Percentiles rank a stretch among this genome's conserved stretches.
Conservation (phyloP, 2,113 vertebrate species). For the Mesoclemmys tuberculata region DNA sequence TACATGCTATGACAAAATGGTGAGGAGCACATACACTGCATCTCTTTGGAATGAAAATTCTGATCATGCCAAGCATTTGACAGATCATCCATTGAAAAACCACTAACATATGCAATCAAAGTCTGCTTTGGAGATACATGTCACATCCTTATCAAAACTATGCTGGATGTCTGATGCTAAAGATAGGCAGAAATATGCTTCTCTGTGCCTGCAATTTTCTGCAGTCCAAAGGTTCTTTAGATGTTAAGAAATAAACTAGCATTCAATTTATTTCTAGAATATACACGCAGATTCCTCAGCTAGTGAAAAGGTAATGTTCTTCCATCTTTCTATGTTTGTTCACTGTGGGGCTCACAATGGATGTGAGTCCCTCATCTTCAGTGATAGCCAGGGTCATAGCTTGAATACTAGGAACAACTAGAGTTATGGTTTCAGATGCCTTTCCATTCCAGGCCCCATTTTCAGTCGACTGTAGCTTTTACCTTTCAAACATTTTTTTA, state of each 20-base stretch:
- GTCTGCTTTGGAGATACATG: slow-evolving; percentile 33
- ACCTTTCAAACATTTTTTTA: not conserved
- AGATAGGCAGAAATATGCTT: slow-evolving; percentile 52
- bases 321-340: not conserved
- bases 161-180: slow-evolving; percentile 45
- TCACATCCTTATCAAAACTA: slow-evolving; percentile 61
- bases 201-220: slow-evolving; percentile 37
- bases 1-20: not conserved
- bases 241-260: slow-evolving; percentile 26
- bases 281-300: not conserved
- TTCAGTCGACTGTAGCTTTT: not conserved
- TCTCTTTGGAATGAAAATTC: slow-evolving; percentile 16
- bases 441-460: not conserved
- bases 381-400: not conserved
- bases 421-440: not conserved
- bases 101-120: slow-evolving; percentile 12
- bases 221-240: slow-evolving; percentile 44
- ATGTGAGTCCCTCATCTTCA: not conserved
- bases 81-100: slow-evolving; percentile 32
- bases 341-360: not conserved
- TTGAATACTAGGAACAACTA: not conserved
- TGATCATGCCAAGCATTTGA: not conserved
- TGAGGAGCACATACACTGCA: not conserved
- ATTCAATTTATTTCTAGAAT: slow-evolving; percentile 2
- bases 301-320: not conserved